Conservation (phyloP, 2,113 vertebrate genomes). For the Spermophilus dauricus region DNA sequence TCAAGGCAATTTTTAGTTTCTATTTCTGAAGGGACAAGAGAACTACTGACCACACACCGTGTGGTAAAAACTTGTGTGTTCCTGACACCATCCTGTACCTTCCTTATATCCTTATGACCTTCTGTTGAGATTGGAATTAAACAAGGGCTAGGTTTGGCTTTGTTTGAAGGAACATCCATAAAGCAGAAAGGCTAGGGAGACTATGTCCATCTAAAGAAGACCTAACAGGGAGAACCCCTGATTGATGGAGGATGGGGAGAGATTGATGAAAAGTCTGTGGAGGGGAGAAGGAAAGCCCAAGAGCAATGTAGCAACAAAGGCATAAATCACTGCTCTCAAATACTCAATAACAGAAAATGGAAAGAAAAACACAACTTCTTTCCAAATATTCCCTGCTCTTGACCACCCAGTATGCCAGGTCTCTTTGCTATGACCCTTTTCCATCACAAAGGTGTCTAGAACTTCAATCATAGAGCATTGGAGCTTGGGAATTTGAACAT, state of each 20-base stretch:
- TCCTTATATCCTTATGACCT: background rate
- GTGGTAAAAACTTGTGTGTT: background rate
- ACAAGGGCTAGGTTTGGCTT: background rate
- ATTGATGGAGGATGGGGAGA: background rate
- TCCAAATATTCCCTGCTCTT: slow-evolving; percentile 47
- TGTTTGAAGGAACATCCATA: background rate
- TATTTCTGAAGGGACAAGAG: slow-evolving; percentile 11
- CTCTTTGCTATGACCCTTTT: slow-evolving; percentile 17
- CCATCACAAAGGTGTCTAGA: background rate
- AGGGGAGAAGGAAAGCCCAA: background rate
- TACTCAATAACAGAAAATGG: slow-evolving; percentile 10
- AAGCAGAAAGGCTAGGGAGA: background rate
- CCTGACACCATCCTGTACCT: background rate
- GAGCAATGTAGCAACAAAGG: background rate
- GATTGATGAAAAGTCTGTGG: background rate
- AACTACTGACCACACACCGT: background rate
- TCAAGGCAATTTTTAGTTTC: background rate
- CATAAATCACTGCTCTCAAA: background rate
- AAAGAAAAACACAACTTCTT: slow-evolving; percentile 61
- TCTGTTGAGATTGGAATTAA: background rate
- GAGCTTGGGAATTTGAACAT: background rate
- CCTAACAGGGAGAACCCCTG: background rate
- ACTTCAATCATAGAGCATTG: background rate
- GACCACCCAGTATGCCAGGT: slow-evolving; percentile 67
- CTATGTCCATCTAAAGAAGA: background rate